Percentiles rank a stretch among this genome's conserved stretches.
These are phyloP conservation scores for Drosophila baimaii DNA, from an alignment of 1,140 invertebrate species.

Conservation along the genomic window DNA sequence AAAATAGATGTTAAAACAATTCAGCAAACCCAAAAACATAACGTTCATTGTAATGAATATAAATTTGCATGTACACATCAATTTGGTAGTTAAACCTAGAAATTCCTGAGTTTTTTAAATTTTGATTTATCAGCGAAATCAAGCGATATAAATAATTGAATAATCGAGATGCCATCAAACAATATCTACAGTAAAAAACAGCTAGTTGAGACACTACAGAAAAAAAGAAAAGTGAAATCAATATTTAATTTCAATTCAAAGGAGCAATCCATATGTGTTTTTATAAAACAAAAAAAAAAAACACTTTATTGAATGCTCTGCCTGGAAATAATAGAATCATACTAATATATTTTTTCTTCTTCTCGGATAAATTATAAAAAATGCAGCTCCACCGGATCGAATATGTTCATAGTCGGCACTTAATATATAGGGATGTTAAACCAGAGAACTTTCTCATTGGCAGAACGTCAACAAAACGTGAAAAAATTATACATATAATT, in stretches of 20 bases:
- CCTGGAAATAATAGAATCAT: neutral
- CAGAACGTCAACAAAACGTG: slow-evolving; percentile 97
- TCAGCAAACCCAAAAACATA: slow-evolving; percentile 30
- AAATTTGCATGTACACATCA: slow-evolving; percentile 45
- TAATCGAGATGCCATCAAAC: slow-evolving; percentile 52
- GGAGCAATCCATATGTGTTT: slow-evolving; percentile 16
- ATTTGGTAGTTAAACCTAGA: slow-evolving; percentile 35
- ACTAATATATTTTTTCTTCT: slow-evolving; percentile 40
- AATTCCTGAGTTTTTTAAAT: slow-evolving; percentile 38
- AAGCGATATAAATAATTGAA: slow-evolving; percentile 17
- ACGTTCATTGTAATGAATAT: slow-evolving; percentile 67
- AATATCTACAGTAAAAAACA: slow-evolving; percentile 42
- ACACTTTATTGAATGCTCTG: slow-evolving; percentile 18
- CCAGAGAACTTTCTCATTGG: slow-evolving; percentile 99
- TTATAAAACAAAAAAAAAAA: neutral
- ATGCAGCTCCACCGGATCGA: slow-evolving; percentile 97
- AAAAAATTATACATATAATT: slow-evolving; percentile 99
- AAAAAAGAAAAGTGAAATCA: slow-evolving; percentile 55
- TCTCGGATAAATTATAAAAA: slow-evolving; percentile 7
- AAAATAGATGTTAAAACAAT: slow-evolving; percentile 10
- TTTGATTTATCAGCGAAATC: slow-evolving; percentile 48
- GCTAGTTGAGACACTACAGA: slow-evolving; percentile 81
- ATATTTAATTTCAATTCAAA: slow-evolving; percentile 6
- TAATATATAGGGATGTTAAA: slow-evolving; percentile 99
- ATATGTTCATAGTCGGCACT: slow-evolving; percentile 99